Conservation (phyloP, 1,140 invertebrate species). For the Zaprionus kolodkinae region DNA sequence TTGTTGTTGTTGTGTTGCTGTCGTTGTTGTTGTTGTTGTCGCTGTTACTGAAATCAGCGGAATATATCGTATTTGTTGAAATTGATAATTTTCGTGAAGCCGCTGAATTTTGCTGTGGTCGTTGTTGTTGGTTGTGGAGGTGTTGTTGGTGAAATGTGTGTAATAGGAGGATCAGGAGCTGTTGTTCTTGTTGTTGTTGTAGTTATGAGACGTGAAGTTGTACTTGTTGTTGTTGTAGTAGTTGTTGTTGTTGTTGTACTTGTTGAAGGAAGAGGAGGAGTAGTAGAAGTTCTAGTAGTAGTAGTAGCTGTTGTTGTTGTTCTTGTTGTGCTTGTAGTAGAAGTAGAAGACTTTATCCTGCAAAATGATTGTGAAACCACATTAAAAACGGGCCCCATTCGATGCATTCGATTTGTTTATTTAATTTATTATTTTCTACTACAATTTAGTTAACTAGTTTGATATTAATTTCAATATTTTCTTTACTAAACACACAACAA, state of each 20-base stretch:
- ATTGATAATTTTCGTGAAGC: conserved; percentile 54
- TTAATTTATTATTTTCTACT: conserved; percentile 9
- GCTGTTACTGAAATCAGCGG: conserved; percentile 60
- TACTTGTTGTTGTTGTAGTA: conserved; percentile 72
- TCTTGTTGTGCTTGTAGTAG: conserved; percentile 77
- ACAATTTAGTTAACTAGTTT: conserved; percentile 4
- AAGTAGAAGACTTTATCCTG: conserved; percentile 84
- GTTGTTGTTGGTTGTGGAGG: conserved; percentile 40
- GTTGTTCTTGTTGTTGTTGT: conserved; percentile 66
- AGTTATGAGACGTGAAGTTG: conserved; percentile 79
- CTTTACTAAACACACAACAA: conserved; percentile 64
- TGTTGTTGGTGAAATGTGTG: conserved; percentile 78
- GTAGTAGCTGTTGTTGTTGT: conserved; percentile 46
- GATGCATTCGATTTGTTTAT: conserved; percentile 28
- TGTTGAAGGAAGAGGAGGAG: conserved; percentile 77
- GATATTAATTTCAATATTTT: background rate
- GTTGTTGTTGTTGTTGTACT: conserved; percentile 68
- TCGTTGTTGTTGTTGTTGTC: conserved; percentile 42
- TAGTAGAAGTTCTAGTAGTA: conserved; percentile 80
- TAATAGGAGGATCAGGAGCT: conserved; percentile 77
- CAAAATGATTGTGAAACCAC: conserved; percentile 84
- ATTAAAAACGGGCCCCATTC: conserved; percentile 78
- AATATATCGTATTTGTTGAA: conserved; percentile 76
- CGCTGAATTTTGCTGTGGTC: conserved; percentile 51
- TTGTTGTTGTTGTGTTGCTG: conserved; percentile 30